phyloP scores from a whole-genome alignment of 2,888 invertebrate genomes.

The Aproaerema taeniolella region DNA sequence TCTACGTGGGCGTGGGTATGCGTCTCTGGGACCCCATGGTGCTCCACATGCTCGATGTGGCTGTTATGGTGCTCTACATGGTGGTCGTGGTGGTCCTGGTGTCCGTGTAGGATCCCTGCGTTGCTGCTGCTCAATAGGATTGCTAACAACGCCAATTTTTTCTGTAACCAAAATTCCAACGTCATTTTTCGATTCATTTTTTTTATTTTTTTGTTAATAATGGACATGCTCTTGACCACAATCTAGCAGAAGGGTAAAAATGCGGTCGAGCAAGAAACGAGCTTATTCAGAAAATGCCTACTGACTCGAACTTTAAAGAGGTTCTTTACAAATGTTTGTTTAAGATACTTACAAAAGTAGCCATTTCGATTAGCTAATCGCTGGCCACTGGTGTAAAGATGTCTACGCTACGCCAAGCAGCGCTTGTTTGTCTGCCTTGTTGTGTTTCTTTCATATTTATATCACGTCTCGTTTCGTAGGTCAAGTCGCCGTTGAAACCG shows the following conservation, averaged over 20 bases:
- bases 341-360: constrained; percentile 63
- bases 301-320: no score
- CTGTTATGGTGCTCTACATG: constrained; percentile 22
- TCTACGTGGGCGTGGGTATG: constrained; percentile 12
- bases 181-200: no score
- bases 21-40: constrained; percentile 12
- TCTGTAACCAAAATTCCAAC: constrained; percentile 50
- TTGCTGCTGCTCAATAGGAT: constrained; percentile 58
- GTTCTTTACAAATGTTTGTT: no score
- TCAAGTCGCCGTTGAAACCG: constrained; percentile 43
- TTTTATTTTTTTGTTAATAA: no score
- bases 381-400: constrained; percentile 57
- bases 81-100: constrained; percentile 27
- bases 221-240: no score
- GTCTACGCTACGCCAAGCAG: constrained; percentile 58
- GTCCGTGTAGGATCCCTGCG: constrained; percentile 50
- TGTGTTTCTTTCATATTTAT: constrained; percentile 63
- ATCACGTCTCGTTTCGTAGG: constrained; percentile 41
- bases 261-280: no score
- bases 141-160: constrained; percentile 59
- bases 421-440: constrained; percentile 58
- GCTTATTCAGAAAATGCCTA: no score
- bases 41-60: constrained; percentile 22
- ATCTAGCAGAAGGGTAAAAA: no score
- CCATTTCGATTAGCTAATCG: constrained; percentile 73